Percentiles rank a stretch among this genome's conserved stretches.
These are phyloP conservation scores for Heloderma charlesbogerti DNA, from an alignment of 2,113 vertebrate species.

Conservation along the genomic window DNA sequence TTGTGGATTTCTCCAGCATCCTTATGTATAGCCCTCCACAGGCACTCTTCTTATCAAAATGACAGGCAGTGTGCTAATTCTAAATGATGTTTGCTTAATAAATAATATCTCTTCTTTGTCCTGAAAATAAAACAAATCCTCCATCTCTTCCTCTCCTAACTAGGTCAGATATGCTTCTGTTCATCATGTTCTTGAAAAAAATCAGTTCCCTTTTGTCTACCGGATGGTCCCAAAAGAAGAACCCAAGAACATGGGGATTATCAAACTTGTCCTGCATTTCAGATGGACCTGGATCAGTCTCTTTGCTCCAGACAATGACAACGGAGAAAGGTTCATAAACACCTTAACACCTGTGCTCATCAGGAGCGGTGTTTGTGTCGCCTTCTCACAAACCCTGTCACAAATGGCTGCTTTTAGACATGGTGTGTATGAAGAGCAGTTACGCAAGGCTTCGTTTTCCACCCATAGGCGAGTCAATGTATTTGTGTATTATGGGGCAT, in stretches of 20 bases:
- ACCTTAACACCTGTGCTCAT: neutral
- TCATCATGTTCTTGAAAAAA: neutral
- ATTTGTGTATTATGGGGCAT: neutral
- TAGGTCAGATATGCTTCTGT: slow-evolving; percentile 2
- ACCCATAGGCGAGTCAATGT: neutral
- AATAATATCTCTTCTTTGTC: neutral
- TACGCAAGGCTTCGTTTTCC: too few relatives aligned
- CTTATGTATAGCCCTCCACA: too few relatives aligned
- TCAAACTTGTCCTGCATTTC: slow-evolving; percentile 28
- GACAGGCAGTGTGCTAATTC: too few relatives aligned
- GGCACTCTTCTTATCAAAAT: too few relatives aligned
- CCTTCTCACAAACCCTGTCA: slow-evolving; percentile 2
- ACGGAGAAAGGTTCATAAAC: neutral
- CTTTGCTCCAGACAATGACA: neutral
- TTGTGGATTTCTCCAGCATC: too few relatives aligned
- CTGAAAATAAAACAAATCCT: neutral
- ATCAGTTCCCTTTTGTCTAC: neutral
- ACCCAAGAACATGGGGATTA: neutral
- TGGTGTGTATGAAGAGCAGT: fast-evolving
- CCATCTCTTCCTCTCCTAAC: neutral
- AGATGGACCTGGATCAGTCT: slow-evolving; percentile 22
- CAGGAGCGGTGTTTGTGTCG: slow-evolving; percentile 16
- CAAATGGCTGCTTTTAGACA: too few relatives aligned
- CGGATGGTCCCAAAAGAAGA: neutral
- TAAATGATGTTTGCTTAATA: too few relatives aligned